phyloP scores from a whole-genome alignment of 2,797 vertebrate species.

The Notamacropus eugenii region DNA sequence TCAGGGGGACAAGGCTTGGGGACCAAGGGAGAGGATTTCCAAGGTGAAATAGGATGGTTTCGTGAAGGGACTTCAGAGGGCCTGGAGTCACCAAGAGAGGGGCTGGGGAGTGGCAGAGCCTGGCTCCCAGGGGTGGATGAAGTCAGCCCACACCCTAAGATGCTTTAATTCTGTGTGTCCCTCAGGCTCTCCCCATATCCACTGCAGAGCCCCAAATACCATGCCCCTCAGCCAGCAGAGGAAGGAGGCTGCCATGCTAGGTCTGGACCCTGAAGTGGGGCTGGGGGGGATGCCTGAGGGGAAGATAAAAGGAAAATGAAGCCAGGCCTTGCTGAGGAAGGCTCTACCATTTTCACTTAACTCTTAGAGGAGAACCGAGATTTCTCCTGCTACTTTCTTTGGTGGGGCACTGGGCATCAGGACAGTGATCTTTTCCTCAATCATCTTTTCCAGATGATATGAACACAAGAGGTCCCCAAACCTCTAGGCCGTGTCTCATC shows the following conservation, averaged over 20 bases:
- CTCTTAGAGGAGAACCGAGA: background rate
- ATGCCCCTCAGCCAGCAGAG: background rate
- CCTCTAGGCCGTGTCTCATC: background rate
- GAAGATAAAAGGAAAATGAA: background rate
- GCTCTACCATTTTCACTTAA: background rate
- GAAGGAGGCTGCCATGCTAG: background rate
- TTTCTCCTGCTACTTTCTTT: background rate
- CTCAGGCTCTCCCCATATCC: background rate
- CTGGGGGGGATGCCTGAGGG: too few relatives aligned
- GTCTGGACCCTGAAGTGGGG: background rate
- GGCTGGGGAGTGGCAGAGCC: background rate
- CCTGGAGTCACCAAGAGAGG: background rate
- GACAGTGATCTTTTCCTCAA: too few relatives aligned
- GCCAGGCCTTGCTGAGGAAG: background rate
- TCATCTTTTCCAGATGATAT: background rate
- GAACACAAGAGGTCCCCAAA: background rate
- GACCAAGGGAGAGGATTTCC: background rate
- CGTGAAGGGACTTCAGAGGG: background rate
- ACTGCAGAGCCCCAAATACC: background rate
- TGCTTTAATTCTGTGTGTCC: background rate
- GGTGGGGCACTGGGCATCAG: background rate
- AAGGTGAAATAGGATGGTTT: rapidly evolving
- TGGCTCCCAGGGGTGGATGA: background rate
- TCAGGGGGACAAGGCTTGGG: background rate
- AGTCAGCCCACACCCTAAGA: background rate